phyloP scores from a whole-genome alignment of 2,113 vertebrate genomes.

The Herpailurus yagouaroundi region DNA sequence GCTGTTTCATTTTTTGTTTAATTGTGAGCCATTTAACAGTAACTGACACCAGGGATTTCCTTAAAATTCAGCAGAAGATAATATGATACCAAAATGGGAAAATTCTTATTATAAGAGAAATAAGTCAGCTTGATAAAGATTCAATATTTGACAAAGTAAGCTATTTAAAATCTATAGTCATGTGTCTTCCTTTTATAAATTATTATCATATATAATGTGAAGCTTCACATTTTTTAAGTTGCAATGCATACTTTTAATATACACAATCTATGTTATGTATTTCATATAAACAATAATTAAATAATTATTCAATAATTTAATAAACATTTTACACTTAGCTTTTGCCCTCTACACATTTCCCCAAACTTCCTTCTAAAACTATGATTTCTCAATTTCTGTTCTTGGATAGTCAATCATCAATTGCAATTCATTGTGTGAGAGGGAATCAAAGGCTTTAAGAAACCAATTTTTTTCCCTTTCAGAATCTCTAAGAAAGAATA shows the following conservation, averaged over 20 bases:
- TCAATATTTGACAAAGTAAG: not conserved
- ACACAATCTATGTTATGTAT: not conserved
- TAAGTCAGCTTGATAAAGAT: not conserved
- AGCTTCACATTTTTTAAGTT: not conserved
- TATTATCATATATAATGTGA: not conserved
- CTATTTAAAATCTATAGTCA: not conserved
- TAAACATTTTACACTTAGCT: not conserved
- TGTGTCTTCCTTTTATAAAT: not conserved
- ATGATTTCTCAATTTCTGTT: not conserved
- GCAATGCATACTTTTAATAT: not conserved
- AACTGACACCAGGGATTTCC: not conserved
- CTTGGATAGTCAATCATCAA: not conserved
- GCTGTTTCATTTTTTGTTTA: not conserved
- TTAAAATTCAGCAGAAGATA: conserved; percentile 33
- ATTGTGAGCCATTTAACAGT: not conserved
- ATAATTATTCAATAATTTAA: not conserved
- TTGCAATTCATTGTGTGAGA: not conserved
- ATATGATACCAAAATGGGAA: not conserved
- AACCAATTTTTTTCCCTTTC: not conserved
- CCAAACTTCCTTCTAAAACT: not conserved
- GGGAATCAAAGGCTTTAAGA: not conserved
- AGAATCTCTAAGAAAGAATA: not conserved
- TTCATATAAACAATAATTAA: too few relatives aligned
- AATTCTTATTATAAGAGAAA: conserved; percentile 10
- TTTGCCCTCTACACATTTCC: not conserved